Evolutionary conservation across 1,140 invertebrate species (phyloP), one percentile per base, ranked within the genome.

Genomic region (Calephelis nemesis): DNA sequence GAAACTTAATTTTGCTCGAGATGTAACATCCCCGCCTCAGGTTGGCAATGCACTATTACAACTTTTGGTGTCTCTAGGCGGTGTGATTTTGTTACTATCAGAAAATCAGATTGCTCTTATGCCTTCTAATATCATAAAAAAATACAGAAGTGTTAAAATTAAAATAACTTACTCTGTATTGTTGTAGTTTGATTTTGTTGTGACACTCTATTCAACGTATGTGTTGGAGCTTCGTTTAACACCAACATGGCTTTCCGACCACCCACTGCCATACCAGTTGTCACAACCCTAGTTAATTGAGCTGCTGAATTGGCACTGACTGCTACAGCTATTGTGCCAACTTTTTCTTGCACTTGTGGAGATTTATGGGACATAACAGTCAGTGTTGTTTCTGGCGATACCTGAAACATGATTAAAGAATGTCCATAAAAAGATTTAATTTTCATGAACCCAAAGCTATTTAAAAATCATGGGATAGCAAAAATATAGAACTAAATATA

Each of bases 351-450:
- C 5, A 91, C 84, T 73, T 92, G 90, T 11, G 90, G 91, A 62
- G 87, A 85, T 71, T 92, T 92, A 63, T 92, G 89, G 7, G 92
- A 86, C 84, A 92, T 91, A 45, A 92, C 91, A 67, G 90, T 92
- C 52, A 92, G 62, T 30, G 90, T 92, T 70, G 91, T 92, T 71
- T 92, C 92, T 63, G 92, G 88, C 11, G 90, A 90, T 9, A 90
- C 83, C 88, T 90, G 73, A 62, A 82, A 85, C 0, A 45, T 45
- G 0, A 45, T 45, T 7, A 45, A 4, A 7, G 7, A 45, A 45
- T 6, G 0, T 45, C 1, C 30, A 30, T 45, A 45, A 45, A 42
- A 7, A 45, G 8, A 45, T 7, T 45, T 45, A 45, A 45, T 7
- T 45, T 30, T 30, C 30, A 30, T 30, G 30, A 0, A 30, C 30